Conservation (phyloP, 2,797 vertebrate genomes). For the Apodemus agrarius region DNA sequence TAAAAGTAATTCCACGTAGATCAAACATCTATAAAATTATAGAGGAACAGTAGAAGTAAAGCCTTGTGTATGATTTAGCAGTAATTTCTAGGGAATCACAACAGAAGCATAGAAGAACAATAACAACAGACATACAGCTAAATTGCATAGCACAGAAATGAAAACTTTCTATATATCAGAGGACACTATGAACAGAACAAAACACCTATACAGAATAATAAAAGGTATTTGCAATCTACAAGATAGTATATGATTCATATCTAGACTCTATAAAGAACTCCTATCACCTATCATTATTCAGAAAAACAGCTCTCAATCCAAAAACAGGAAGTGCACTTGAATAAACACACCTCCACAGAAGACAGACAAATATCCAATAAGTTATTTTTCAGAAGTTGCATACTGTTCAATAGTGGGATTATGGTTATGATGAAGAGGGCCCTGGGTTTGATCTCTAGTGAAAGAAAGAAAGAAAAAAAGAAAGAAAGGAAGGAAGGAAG, state of each 20-base stretch:
- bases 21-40: not conserved
- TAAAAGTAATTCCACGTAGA: not conserved
- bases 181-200: not conserved
- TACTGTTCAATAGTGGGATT: not conserved
- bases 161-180: not conserved
- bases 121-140: not conserved
- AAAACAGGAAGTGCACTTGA: not conserved
- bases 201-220: not conserved
- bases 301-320: not conserved
- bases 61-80: not conserved
- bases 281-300: not conserved
- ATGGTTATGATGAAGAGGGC: not conserved
- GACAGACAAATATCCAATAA: not conserved
- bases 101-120: not conserved
- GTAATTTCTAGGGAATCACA: not conserved
- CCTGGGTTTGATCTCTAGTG: not conserved
- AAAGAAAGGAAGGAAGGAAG: not conserved
- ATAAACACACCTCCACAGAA: not conserved
- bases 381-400: not conserved
- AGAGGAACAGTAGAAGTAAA: not conserved
- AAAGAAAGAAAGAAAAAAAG: not conserved
- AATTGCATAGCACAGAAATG: not conserved
- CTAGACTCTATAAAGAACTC: not conserved
- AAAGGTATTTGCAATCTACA: not conserved
- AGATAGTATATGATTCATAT: not conserved